Conservation (phyloP, 2,797 vertebrate genomes). For the Novumbra hubbsi region DNA sequence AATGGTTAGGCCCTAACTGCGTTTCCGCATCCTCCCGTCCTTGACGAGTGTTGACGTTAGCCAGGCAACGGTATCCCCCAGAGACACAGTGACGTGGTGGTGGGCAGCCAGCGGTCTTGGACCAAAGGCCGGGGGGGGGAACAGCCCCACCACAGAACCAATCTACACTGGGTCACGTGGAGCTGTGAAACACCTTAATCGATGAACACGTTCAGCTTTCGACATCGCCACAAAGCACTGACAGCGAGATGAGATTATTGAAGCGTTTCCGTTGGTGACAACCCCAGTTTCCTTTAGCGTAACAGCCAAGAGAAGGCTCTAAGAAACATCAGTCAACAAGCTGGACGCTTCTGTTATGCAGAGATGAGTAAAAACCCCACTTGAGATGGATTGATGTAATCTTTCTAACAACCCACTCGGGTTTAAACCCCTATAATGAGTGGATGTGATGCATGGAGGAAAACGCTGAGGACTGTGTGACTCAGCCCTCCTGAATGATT, state of each 20-base stretch:
- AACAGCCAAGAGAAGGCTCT: not conserved
- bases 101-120: not conserved
- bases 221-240: not conserved
- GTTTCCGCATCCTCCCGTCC: not conserved
- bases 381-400: conserved; percentile 3
- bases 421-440: not conserved
- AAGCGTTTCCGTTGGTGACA: conserved; percentile 2
- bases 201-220: not conserved
- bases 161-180: not conserved
- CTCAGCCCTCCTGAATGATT: conserved; percentile 25
- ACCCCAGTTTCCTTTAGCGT: not conserved
- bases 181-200: not conserved
- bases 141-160: not conserved
- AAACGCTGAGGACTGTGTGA: not conserved
- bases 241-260: not conserved
- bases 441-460: not conserved
- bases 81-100: not conserved
- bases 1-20: not conserved
- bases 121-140: not conserved
- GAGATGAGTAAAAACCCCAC: not conserved
- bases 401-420: not conserved
- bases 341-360: not conserved
- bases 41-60: not conserved
- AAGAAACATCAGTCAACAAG: not conserved
- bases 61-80: not conserved